phyloP scores from a whole-genome alignment of 2,888 invertebrate species.

The Drosophila histrio region DNA sequence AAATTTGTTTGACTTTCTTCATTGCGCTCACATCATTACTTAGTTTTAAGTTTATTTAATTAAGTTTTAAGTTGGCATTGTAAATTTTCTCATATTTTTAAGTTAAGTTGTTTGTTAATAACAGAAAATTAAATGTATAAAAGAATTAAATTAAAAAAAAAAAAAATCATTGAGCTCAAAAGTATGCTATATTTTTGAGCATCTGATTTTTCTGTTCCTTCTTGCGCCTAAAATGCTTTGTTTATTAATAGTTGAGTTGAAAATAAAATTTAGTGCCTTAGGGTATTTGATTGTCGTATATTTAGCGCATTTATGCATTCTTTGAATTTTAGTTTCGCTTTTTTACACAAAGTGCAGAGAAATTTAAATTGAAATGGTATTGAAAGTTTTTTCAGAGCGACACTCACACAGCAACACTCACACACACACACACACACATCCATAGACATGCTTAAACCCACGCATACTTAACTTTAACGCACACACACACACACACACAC shows the following conservation, averaged over 20 bases:
- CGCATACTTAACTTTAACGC: constrained; percentile 6
- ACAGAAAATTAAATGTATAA: no score
- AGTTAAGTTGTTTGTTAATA: no score
- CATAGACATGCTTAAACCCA: constrained; percentile 8
- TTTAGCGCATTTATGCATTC: neutral
- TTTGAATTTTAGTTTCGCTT: constrained; percentile 12
- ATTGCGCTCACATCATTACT: no score
- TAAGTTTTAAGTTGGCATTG: no score
- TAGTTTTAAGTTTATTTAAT: no score
- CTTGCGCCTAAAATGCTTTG: neutral
- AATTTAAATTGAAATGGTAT: constrained; percentile 63
- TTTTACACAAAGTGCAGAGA: constrained; percentile 15
- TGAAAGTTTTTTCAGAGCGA: constrained; percentile 56
- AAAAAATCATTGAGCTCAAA: no score
- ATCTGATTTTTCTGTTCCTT: neutral
- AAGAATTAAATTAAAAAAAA: no score
- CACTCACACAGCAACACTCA: constrained; percentile 25
- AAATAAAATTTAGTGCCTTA: neutral
- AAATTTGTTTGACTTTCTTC: neutral
- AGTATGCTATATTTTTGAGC: neutral
- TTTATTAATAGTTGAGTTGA: neutral
- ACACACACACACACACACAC: constrained; percentile 7
- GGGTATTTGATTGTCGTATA: neutral
- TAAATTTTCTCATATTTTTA: no score
- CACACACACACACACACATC: neutral